phyloP scores from a whole-genome alignment of 2,113 vertebrate genomes.

The Mesitornis unicolor region DNA sequence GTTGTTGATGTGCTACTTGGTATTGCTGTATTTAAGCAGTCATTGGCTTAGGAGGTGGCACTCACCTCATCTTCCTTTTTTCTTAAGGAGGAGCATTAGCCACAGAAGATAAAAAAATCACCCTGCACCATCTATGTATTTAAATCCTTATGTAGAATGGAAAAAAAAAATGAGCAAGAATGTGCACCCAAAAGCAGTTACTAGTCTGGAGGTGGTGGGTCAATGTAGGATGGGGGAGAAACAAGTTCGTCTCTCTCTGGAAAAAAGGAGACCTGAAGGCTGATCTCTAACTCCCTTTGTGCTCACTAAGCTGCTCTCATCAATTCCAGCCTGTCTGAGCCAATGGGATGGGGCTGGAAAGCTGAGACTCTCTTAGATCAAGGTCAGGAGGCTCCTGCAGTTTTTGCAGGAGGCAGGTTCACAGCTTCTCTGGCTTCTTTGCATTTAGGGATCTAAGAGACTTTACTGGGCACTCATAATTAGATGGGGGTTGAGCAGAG shows the following conservation, averaged over 20 bases:
- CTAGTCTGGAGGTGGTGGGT: not conserved
- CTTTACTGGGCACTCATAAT: not conserved
- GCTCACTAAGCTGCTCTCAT: not conserved
- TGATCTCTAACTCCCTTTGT: not conserved
- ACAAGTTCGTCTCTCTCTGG: not conserved
- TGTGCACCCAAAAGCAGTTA: not conserved
- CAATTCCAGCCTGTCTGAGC: not conserved
- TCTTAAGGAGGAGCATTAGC: not conserved
- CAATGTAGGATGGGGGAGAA: not conserved
- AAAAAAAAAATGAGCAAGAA: not conserved
- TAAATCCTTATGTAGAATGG: not conserved
- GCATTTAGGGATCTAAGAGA: not conserved
- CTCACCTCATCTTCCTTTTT: not conserved
- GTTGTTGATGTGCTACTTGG: not conserved
- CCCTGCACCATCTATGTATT: not conserved
- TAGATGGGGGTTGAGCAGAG: not conserved
- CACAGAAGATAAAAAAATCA: not conserved
- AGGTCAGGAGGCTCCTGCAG: not conserved
- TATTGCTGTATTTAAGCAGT: not conserved
- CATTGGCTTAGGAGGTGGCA: not conserved
- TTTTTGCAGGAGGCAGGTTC: not conserved
- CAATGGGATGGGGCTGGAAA: not conserved
- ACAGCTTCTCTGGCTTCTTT: not conserved
- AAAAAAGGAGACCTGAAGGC: not conserved
- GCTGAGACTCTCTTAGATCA: not conserved